Evolutionary conservation across 2,113 vertebrate genomes (phyloP).

Genomic region (Dermatemys mawii): DNA sequence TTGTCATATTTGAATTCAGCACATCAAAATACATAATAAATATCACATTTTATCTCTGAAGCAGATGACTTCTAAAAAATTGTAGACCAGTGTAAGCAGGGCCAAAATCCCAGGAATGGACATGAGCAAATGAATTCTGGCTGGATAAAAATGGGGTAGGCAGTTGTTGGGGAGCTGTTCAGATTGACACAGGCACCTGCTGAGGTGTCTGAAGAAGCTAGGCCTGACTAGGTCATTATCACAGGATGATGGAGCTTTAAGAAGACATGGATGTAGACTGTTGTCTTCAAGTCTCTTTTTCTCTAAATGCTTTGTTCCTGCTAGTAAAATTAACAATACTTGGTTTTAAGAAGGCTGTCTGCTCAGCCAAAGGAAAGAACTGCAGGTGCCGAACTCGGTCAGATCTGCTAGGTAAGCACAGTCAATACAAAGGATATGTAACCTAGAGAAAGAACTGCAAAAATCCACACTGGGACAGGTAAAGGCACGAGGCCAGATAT

Average conservation of each 20-base stretch:
- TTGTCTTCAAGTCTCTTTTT: not conserved
- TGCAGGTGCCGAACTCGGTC: not conserved
- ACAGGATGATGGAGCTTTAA: not conserved
- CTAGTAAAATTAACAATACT: not conserved
- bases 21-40: too few relatives aligned
- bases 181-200: not conserved
- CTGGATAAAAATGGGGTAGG: not conserved
- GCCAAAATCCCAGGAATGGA: not conserved
- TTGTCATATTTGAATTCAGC: too few relatives aligned
- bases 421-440: not conserved
- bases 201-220: not conserved
- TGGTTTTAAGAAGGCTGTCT: not conserved
- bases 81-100: too few relatives aligned
- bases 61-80: too few relatives aligned
- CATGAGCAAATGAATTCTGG: not conserved
- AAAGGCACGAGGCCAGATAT: not conserved
- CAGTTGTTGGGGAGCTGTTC: not conserved
- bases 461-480: not conserved
- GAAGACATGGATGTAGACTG: not conserved
- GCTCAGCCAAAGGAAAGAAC: not conserved
- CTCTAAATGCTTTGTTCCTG: not conserved
- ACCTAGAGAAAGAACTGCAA: not conserved
- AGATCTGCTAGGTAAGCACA: not conserved
- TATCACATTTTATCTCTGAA: too few relatives aligned
- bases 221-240: not conserved